These are phyloP conservation scores for Andricus curvator DNA, from an alignment of 2,888 invertebrate species.

Conservation along the genomic window DNA sequence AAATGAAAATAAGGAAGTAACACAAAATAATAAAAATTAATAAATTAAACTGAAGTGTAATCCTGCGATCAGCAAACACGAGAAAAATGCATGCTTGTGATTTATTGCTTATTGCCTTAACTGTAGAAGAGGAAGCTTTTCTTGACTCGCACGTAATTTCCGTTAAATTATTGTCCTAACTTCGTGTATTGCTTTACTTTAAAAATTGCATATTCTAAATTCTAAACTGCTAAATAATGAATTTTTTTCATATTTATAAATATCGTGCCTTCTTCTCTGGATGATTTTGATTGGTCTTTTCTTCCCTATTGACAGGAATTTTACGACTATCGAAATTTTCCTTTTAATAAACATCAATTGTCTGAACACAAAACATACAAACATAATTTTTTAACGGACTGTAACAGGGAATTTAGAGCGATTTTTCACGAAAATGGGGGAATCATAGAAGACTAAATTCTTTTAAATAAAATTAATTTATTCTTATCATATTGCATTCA, in stretches of 20 bases:
- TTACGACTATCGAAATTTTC: not conserved
- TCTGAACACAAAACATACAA: too few relatives aligned
- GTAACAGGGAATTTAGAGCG: too few relatives aligned
- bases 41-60: not conserved
- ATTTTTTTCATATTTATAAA: too few relatives aligned
- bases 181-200: conserved; percentile 6
- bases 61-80: conserved; percentile 51
- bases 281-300: too few relatives aligned
- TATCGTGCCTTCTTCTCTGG: too few relatives aligned
- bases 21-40: too few relatives aligned
- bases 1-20: too few relatives aligned
- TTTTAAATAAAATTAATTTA: too few relatives aligned
- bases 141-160: conserved; percentile 46
- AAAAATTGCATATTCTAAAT: conserved; percentile 8
- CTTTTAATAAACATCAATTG: not conserved
- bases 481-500: too few relatives aligned
- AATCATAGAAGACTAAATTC: too few relatives aligned
- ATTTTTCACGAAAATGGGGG: too few relatives aligned
- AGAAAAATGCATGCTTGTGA: conserved; percentile 54
- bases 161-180: conserved; percentile 47
- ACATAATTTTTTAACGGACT: too few relatives aligned
- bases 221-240: not conserved
- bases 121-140: conserved; percentile 28
- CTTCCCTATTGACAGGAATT: not conserved
- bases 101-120: conserved; percentile 71